Evolutionary conservation across 1,140 invertebrate species (phyloP), one percentile per base, ranked within the genome.

Genomic region (Augochlora pura): DNA sequence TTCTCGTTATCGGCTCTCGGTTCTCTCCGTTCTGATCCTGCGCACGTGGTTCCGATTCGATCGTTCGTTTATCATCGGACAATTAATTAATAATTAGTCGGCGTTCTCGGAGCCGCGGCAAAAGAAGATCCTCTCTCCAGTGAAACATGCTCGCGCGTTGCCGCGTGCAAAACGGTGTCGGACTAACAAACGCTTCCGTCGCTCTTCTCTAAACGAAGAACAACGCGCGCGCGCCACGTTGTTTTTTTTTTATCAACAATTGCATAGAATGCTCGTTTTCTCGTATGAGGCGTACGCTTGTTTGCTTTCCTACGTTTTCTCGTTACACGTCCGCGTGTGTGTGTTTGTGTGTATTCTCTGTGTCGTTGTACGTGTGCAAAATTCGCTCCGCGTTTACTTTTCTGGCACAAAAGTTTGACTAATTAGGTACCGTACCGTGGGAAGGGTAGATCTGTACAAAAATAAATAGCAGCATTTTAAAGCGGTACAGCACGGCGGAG

Each of bases 391-490:
- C 87, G 87, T 46, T n/a, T 89, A 87, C 85, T 83, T 83, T n/a
- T 90, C 83, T 90, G 85, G 88, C 89, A 89, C 87, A 89, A 86
- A 87, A 77, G 82, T 90, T 84, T n/a, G n/a, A 87, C 84, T 77
- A 72, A 86, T 67, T 77, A 72, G 85, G 85, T 67, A 85, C 76
- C 69, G 64, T 73, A 86, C 49, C 65, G 42, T 46, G 2, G 79
- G 84, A 87, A 86, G 86, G 79, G 84, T 88, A 86, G 86, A 89
- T 90, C 85, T 91, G 83, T 90, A 91, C 83, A 91, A 91, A 91
- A 91, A 91, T 91, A 91, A 91, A 90, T 88, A 82, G 83, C 83
- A 86, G 77, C 80, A 83, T 83, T 86, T 86, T 68, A 57, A 88
- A 88, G 74, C 84, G 82, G 74, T 64, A 57, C 27, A 46, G 46